Evolutionary conservation across 2,113 vertebrate genomes (phyloP).

Genomic region (Toxotes chatareus): DNA sequence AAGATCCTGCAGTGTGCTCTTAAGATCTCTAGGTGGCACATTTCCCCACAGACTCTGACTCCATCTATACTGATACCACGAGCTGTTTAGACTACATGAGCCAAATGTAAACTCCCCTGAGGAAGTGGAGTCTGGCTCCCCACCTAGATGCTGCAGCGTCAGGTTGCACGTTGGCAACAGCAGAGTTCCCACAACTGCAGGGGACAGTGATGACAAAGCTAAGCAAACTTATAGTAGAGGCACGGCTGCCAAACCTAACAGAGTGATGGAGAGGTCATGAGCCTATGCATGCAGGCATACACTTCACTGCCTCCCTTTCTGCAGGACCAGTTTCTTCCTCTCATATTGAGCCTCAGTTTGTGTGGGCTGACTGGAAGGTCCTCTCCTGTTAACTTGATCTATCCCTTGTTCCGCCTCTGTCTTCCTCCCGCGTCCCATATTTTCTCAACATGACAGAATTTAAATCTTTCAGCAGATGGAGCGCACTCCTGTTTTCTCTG

Average conservation of each 20-base stretch:
- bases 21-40: slow-evolving; percentile 72
- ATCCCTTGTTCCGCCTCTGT: slow-evolving; percentile 73
- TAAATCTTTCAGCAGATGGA: slow-evolving; percentile 85
- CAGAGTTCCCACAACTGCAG: slow-evolving; percentile 70
- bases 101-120: slow-evolving; percentile 56
- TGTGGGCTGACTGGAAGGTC: slow-evolving; percentile 81
- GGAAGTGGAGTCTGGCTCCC: slow-evolving; percentile 59
- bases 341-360: slow-evolving; percentile 68
- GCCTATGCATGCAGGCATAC: slow-evolving; percentile 57
- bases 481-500: slow-evolving; percentile 82
- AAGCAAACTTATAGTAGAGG: slow-evolving; percentile 70
- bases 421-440: slow-evolving; percentile 79
- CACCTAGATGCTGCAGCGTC: slow-evolving; percentile 59
- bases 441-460: slow-evolving; percentile 82
- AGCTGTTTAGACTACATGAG: slow-evolving; percentile 52
- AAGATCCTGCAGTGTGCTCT: slow-evolving; percentile 60
- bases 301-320: slow-evolving; percentile 33
- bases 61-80: slow-evolving; percentile 3
- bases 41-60: slow-evolving; percentile 37
- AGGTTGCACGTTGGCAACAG: slow-evolving; percentile 63
- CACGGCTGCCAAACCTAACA: slow-evolving; percentile 70
- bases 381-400: slow-evolving; percentile 77
- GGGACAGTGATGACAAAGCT: slow-evolving; percentile 76
- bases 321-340: slow-evolving; percentile 49
- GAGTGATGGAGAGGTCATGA: slow-evolving; percentile 71